Evolutionary conservation across 1,140 invertebrate genomes (phyloP).

Genomic region (Ptiloglossa arizonensis): DNA sequence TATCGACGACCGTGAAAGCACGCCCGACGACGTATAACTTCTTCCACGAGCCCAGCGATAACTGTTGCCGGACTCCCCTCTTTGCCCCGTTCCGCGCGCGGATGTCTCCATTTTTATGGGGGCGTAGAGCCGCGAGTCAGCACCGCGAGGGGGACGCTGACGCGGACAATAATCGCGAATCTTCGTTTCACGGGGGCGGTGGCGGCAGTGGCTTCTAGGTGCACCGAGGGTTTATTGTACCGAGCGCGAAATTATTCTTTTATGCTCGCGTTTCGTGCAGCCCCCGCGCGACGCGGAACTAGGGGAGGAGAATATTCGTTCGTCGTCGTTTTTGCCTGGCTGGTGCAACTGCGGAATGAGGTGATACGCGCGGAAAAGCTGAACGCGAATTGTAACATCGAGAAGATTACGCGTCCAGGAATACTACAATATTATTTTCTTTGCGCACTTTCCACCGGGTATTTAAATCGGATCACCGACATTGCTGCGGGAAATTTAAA

Average conservation of each 20-base stretch:
- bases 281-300: no score
- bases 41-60: slow-evolving; percentile 53
- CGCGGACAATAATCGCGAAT: slow-evolving; percentile 41
- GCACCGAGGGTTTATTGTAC: background rate
- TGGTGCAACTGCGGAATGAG: no score
- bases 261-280: background rate
- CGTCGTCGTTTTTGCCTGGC: background rate
- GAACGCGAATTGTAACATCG: background rate
- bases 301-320: background rate
- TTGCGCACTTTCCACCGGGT: no score
- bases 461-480: no score
- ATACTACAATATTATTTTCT: no score
- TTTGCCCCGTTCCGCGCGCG: background rate
- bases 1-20: slow-evolving; percentile 28
- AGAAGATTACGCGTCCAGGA: background rate
- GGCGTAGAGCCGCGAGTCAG: background rate
- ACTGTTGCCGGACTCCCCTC: background rate
- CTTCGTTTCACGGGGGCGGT: background rate
- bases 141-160: slow-evolving; percentile 18
- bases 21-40: slow-evolving; percentile 30
- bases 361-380: background rate
- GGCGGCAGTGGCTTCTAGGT: no score
- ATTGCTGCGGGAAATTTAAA: no score
- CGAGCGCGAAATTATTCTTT: slow-evolving; percentile 13
- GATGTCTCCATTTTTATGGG: slow-evolving; percentile 43